These are phyloP conservation scores for Emydoidea blandingii DNA, from an alignment of 2,797 vertebrate species.

Conservation along the genomic window DNA sequence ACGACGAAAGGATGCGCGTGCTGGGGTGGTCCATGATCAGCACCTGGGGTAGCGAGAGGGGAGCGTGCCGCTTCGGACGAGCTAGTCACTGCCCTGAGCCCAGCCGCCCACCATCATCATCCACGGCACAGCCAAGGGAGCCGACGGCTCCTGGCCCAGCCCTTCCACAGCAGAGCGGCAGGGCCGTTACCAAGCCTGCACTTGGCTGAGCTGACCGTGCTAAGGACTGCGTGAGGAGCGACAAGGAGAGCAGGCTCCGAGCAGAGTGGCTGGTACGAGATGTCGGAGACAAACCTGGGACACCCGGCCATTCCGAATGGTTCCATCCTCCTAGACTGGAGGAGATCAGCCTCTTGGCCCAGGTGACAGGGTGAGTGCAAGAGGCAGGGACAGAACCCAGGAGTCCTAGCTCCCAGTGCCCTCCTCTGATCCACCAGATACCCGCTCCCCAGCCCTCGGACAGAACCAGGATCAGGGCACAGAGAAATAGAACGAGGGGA, in stretches of 20 bases:
- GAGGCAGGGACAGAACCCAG: not conserved
- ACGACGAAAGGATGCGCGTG: too few relatives aligned
- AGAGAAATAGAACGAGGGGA: not conserved
- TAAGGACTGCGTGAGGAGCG: not conserved
- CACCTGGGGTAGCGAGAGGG: too few relatives aligned
- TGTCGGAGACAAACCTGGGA: not conserved
- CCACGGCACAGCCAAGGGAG: not conserved
- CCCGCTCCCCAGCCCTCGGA: too few relatives aligned
- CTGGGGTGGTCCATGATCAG: too few relatives aligned
- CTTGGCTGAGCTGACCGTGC: too few relatives aligned
- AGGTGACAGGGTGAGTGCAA: not conserved
- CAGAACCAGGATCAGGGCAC: not conserved
- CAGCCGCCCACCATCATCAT: too few relatives aligned
- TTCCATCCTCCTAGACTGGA: not conserved
- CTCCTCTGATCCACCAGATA: too few relatives aligned
- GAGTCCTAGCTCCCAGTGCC: not conserved
- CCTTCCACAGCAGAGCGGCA: not conserved
- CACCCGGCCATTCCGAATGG: not conserved
- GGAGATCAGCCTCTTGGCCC: not conserved
- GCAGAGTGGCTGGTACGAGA: not conserved
- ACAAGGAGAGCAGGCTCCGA: not conserved
- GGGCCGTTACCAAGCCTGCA: not conserved
- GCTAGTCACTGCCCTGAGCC: too few relatives aligned
- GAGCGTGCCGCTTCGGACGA: too few relatives aligned
- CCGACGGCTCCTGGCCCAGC: too few relatives aligned